Evolutionary conservation across 2,797 vertebrate species (phyloP).

Genomic region (Anableps anableps): DNA sequence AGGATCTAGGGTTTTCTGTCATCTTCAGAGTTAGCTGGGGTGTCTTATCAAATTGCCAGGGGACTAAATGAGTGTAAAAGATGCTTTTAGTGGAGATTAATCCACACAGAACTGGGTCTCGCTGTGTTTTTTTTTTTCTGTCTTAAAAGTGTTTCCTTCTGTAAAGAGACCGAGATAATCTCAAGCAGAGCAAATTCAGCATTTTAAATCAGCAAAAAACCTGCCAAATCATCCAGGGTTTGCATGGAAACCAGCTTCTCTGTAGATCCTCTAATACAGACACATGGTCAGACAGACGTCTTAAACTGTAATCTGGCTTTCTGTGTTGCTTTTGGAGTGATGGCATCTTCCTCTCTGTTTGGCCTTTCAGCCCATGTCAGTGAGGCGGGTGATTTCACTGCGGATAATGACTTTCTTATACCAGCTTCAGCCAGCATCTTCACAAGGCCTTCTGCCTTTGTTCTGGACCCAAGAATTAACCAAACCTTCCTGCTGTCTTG

Average conservation of each 20-base stretch:
- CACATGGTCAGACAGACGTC: too few species aligned
- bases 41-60: neutral
- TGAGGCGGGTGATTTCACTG: too few species aligned
- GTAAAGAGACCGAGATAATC: neutral
- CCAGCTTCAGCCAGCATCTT: too few species aligned
- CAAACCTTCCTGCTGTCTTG: too few species aligned
- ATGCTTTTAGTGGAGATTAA: conserved; percentile 2
- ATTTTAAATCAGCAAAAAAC: neutral
- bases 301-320: too few species aligned
- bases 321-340: too few species aligned
- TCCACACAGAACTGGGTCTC: neutral
- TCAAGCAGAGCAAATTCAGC: neutral
- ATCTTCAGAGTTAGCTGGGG: conserved; percentile 1
- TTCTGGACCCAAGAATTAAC: too few species aligned
- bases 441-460: too few species aligned
- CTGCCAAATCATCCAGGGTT: neutral
- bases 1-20: neutral
- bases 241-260: neutral
- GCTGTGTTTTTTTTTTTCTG: neutral
- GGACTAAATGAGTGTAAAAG: conserved; percentile 7
- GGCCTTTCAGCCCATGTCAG: too few species aligned
- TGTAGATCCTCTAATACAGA: neutral
- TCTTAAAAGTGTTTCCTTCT: neutral
- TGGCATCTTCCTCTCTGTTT: too few species aligned
- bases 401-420: too few species aligned